phyloP scores from a whole-genome alignment of 2,113 vertebrate species.

The Rhagologus leucostigma region DNA sequence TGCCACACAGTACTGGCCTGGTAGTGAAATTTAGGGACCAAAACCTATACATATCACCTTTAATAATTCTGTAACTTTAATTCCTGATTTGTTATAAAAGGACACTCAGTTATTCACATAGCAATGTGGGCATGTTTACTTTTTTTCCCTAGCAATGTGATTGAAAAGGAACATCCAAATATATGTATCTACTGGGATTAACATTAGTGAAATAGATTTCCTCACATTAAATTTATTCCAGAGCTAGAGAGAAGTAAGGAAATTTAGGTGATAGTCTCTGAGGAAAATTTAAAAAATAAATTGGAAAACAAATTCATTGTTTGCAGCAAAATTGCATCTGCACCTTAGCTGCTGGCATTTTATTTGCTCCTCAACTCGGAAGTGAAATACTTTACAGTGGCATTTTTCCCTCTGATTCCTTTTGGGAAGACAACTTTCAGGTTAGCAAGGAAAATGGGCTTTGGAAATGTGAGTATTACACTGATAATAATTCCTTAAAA shows the following conservation, averaged over 20 bases:
- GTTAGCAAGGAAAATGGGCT: not conserved
- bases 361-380: not conserved
- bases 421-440: not conserved
- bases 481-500: not conserved
- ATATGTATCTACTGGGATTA: not conserved
- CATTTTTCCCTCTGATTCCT: not conserved
- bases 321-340: not conserved
- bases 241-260: not conserved
- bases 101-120: not conserved
- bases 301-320: not conserved
- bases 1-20: not conserved
- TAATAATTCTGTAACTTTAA: not conserved
- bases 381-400: not conserved
- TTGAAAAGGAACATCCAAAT: not conserved
- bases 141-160: not conserved
- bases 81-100: not conserved
- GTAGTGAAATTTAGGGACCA: not conserved
- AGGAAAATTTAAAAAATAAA: not conserved
- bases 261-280: not conserved
- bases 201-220: conserved; percentile 9
- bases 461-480: not conserved
- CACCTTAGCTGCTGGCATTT: not conserved
- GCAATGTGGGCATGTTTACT: not conserved
- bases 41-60: not conserved
- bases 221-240: not conserved